phyloP scores from a whole-genome alignment of 2,888 invertebrate species.

The Rhagium mordax region DNA sequence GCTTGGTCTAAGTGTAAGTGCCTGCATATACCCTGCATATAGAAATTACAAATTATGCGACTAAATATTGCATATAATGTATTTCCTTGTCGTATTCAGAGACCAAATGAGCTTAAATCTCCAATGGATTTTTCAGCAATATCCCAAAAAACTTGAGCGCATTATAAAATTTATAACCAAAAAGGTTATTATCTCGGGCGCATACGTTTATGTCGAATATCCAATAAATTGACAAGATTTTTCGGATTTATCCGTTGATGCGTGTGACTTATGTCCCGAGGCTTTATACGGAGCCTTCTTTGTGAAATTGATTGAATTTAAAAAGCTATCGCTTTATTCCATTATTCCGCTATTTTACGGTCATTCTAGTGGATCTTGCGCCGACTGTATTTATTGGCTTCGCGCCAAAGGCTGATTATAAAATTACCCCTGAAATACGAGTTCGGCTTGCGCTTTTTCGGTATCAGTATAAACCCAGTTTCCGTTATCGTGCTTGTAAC shows the following conservation, averaged over 20 bases:
- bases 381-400: conserved; percentile 18
- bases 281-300: neutral
- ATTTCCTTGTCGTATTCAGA: neutral
- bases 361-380: neutral
- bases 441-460: conserved; percentile 4
- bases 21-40: too few relatives aligned
- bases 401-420: conserved; percentile 21
- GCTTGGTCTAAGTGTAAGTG: too few relatives aligned
- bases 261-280: neutral
- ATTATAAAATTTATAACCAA: neutral
- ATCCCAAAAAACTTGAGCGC: neutral
- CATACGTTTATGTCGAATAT: neutral
- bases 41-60: too few relatives aligned
- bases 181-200: neutral
- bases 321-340: conserved; percentile 7
- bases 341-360: conserved; percentile 26
- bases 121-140: neutral
- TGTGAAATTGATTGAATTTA: neutral
- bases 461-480: neutral
- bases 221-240: neutral
- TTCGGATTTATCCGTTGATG: neutral
- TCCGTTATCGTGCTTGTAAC: neutral
- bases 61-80: too few relatives aligned
- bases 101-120: neutral
- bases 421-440: conserved; percentile 15